Conservation (phyloP, 2,888 invertebrate genomes). For the Orchesella flavescens region DNA sequence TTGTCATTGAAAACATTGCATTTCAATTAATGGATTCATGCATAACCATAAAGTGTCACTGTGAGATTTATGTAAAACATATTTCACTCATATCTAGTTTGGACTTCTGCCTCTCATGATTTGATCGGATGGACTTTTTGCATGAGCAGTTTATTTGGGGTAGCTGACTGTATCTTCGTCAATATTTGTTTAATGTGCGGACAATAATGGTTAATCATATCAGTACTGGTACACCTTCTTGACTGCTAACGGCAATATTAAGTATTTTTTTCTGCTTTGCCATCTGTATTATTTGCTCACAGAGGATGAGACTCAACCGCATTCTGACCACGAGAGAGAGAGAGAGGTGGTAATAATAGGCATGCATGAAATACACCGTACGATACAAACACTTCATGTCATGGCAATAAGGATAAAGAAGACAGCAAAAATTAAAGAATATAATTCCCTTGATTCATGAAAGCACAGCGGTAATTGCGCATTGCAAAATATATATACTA, state of each 20-base stretch:
- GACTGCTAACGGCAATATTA: too few relatives aligned
- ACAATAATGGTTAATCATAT: not conserved
- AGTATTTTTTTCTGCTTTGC: constrained; percentile 5
- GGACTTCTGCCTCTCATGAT: not conserved
- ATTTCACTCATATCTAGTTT: not conserved
- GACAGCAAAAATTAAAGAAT: not conserved
- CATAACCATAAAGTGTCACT: too few relatives aligned
- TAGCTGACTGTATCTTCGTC: not conserved
- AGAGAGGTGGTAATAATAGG: not conserved
- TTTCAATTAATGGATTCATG: too few relatives aligned
- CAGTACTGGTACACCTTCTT: too few relatives aligned
- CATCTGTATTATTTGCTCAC: constrained; percentile 33
- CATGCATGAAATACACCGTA: not conserved
- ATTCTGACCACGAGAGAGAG: constrained; percentile 18
- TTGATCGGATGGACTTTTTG: not conserved
- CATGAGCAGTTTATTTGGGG: not conserved
- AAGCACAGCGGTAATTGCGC: not conserved
- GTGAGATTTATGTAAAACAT: too few relatives aligned
- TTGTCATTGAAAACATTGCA: too few relatives aligned
- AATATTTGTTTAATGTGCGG: constrained; percentile 16
- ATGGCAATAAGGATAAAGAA: not conserved
- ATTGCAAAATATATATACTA: not conserved
- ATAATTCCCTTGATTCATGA: not conserved
- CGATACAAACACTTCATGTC: not conserved
- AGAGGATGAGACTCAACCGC: constrained; percentile 42